These are phyloP conservation scores for Mustela lutreola DNA, from an alignment of 2,113 vertebrate genomes.

Conservation along the genomic window DNA sequence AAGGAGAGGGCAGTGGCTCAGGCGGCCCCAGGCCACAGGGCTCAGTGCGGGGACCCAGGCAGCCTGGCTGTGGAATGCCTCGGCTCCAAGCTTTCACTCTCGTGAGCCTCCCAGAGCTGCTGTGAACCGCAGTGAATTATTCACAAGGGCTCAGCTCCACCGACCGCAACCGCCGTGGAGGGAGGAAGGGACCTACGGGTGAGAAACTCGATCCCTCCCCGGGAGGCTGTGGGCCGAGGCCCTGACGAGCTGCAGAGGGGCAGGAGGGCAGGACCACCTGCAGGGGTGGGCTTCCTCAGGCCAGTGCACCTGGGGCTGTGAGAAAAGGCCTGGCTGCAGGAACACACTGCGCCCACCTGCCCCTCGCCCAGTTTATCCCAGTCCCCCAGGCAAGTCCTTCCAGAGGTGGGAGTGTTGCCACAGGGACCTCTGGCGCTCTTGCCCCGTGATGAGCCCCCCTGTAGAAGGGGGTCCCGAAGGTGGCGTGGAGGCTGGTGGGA, in stretches of 20 bases:
- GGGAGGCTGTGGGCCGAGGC: constrained; percentile 2
- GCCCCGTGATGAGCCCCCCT: rapidly evolving
- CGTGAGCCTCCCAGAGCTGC: neutral
- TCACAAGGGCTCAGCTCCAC: constrained; percentile 71
- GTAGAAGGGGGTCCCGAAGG: neutral
- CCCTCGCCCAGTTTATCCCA: neutral
- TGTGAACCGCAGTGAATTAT: constrained; percentile 78
- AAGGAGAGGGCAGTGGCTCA: neutral
- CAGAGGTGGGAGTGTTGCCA: neutral
- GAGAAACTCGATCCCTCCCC: constrained; percentile 68
- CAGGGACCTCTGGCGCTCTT: neutral
- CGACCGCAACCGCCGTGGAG: neutral
- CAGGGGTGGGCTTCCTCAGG: neutral
- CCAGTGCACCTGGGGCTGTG: neutral
- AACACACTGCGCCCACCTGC: neutral
- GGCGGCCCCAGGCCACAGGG: neutral
- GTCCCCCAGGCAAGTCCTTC: neutral
- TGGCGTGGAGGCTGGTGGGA: neutral
- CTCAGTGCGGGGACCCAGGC: neutral
- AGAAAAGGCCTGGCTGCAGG: neutral
- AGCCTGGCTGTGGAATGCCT: neutral
- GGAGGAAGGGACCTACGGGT: neutral
- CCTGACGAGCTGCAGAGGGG: neutral
- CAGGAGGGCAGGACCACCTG: neutral
- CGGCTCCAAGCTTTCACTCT: neutral